These are phyloP conservation scores for Athripsodes cinereus DNA, from an alignment of 2,888 invertebrate genomes.

Conservation along the genomic window DNA sequence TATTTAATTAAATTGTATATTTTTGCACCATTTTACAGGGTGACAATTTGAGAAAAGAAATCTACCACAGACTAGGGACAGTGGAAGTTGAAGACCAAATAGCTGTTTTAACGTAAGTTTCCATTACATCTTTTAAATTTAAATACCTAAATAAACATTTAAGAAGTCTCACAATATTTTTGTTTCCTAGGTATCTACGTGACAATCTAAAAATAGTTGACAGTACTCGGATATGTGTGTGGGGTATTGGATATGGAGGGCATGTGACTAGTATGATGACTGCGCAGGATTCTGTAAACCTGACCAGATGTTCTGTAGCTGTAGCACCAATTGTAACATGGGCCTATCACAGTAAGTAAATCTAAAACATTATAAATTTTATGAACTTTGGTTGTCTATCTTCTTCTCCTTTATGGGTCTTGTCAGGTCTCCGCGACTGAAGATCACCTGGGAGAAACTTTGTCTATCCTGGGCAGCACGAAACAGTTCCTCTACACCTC, in stretches of 20 bases:
- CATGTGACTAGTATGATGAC: conserved; percentile 77
- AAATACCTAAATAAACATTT: neutral
- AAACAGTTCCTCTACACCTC: too few relatives aligned
- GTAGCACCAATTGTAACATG: conserved; percentile 86
- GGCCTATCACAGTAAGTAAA: conserved; percentile 63
- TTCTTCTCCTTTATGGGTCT: too few relatives aligned
- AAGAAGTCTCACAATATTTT: neutral
- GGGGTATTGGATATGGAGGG: conserved; percentile 84
- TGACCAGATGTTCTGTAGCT: conserved; percentile 79
- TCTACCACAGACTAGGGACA: conserved; percentile 67
- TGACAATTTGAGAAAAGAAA: conserved; percentile 63
- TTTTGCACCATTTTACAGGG: conserved; percentile 50
- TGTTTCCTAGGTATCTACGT: conserved; percentile 59
- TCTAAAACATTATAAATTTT: too few relatives aligned
- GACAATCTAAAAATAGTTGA: conserved; percentile 80
- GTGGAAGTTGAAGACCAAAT: conserved; percentile 76
- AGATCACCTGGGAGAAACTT: too few relatives aligned
- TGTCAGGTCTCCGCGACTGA: too few relatives aligned
- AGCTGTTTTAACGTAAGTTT: conserved; percentile 55
- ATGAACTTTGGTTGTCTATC: too few relatives aligned
- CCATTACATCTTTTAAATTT: neutral
- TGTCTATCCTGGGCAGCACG: too few relatives aligned
- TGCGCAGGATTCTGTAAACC: conserved; percentile 65
- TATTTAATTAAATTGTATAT: neutral
- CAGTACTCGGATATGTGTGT: conserved; percentile 71